These are phyloP conservation scores for Diuraphis noxia DNA, from an alignment of 1,140 invertebrate species.

Conservation along the genomic window DNA sequence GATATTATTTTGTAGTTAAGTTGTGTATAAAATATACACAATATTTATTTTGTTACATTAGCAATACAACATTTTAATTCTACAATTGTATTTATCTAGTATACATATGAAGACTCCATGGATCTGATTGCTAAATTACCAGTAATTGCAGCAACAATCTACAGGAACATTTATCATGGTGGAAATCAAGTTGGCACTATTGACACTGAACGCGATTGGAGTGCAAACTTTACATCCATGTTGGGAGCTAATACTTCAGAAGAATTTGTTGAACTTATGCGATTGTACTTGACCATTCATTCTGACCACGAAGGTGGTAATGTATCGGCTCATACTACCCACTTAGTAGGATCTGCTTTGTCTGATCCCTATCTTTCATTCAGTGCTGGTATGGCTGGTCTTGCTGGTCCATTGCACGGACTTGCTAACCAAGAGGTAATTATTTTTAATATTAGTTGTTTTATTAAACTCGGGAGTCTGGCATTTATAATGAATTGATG, in stretches of 20 bases:
- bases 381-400: constrained; percentile 89
- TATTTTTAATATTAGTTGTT: not conserved
- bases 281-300: constrained; percentile 95
- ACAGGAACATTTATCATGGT: constrained; percentile 83
- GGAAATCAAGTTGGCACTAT: constrained; percentile 86
- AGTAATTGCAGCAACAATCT: constrained; percentile 92
- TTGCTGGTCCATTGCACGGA: constrained; percentile 94
- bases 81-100: constrained; percentile 59
- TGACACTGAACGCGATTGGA: constrained; percentile 90
- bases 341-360: constrained; percentile 92
- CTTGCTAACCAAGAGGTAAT: constrained; percentile 88
- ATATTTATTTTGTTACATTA: not conserved
- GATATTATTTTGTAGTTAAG: not conserved
- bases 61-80: not conserved
- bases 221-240: constrained; percentile 90
- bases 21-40: not conserved
- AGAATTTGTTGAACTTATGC: constrained; percentile 87
- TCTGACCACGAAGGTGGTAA: constrained; percentile 95
- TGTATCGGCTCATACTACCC: constrained; percentile 91
- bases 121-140: constrained; percentile 95
- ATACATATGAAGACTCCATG: constrained; percentile 91
- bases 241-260: constrained; percentile 82
- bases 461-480: too few relatives aligned
- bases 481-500: too few relatives aligned
- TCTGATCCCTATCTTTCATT: constrained; percentile 95